A percentile compares a stretch with the other conserved stretches of the same genome.
phyloP scores from a whole-genome alignment of 2,888 invertebrate genomes.

The Gastrophysa polygoni region DNA sequence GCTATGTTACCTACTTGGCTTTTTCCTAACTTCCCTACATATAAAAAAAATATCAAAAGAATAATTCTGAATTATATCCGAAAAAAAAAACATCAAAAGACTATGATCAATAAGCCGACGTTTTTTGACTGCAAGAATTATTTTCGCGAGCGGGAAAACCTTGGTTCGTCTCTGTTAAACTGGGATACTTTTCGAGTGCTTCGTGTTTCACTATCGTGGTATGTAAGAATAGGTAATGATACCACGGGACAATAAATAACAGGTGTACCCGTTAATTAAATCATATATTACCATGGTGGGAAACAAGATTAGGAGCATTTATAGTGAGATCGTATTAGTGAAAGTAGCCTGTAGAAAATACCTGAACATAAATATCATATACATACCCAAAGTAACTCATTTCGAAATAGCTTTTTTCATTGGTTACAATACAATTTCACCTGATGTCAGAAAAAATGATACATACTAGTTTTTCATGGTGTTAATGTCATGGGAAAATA shows the following conservation, averaged over 20 bases:
- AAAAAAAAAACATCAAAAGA: too few relatives aligned
- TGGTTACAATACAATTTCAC: constrained; percentile 1
- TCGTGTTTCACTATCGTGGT: background rate
- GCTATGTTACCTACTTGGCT: too few relatives aligned
- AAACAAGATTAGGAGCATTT: constrained; percentile 5
- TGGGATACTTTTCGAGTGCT: background rate
- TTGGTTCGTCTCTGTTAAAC: background rate
- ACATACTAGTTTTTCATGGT: background rate
- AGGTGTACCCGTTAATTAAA: constrained; percentile 13
- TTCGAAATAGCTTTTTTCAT: background rate
- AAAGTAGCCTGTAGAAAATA: constrained; percentile 7
- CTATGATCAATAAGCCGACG: too few relatives aligned
- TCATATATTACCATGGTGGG: constrained; percentile 12
- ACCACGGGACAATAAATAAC: constrained; percentile 6
- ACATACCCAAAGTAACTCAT: background rate
- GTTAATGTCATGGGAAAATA: background rate
- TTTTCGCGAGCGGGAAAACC: too few relatives aligned
- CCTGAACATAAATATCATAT: background rate
- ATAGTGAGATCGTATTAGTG: background rate
- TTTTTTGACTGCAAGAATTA: too few relatives aligned
- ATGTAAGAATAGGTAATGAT: background rate
- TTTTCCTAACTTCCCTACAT: too few relatives aligned
- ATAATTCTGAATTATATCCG: too few relatives aligned
- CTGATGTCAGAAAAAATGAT: background rate
- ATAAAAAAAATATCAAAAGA: too few relatives aligned